Conservation (phyloP, 2,888 invertebrate species). For the Homarus gammarus region DNA sequence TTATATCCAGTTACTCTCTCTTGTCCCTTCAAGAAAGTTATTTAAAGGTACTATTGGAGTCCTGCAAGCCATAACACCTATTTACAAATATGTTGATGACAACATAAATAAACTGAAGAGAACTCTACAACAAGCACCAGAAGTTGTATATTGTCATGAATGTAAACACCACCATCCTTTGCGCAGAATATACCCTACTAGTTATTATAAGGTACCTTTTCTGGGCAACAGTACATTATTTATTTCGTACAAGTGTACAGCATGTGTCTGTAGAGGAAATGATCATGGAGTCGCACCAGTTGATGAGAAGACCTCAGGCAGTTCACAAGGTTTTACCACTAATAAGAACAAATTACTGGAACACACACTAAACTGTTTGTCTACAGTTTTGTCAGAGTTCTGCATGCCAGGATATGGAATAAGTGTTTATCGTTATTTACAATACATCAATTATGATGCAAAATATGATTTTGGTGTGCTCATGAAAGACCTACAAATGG, state of each 20-base stretch:
- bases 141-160: neutral
- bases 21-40: constrained; percentile 18
- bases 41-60: constrained; percentile 17
- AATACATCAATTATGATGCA: neutral
- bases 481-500: neutral
- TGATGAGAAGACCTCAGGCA: neutral
- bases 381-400: neutral
- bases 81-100: neutral
- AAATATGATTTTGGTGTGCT: neutral
- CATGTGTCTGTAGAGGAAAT: constrained; percentile 4
- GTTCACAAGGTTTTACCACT: neutral
- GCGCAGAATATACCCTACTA: neutral
- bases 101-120: neutral
- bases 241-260: neutral
- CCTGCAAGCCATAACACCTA: neutral
- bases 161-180: neutral
- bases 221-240: neutral
- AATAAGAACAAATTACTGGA: neutral
- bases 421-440: neutral
- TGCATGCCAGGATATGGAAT: neutral
- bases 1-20: constrained; percentile 4
- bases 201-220: too few species aligned
- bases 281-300: neutral
- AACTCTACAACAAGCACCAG: neutral
- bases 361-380: neutral